These are phyloP conservation scores for Dreissena rostriformis DNA, from an alignment of 1,140 invertebrate genomes.

Conservation along the genomic window DNA sequence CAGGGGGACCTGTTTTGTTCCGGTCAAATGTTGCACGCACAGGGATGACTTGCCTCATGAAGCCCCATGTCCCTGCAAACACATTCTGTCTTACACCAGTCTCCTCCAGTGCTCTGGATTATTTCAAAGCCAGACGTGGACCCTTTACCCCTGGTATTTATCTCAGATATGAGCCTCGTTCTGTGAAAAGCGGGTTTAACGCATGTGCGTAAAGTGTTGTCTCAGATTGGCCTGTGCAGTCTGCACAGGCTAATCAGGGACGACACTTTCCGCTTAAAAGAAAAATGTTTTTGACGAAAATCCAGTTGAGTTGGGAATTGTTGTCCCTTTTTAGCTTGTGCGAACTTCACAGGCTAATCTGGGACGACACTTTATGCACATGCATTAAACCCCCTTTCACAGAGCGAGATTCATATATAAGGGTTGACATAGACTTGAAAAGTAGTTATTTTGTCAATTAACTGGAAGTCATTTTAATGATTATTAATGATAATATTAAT, in stretches of 20 bases:
- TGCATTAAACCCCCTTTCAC: too few relatives aligned
- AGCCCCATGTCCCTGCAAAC: slow-evolving; percentile 50
- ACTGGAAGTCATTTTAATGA: neutral
- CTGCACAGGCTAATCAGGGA: too few relatives aligned
- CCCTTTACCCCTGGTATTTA: slow-evolving; percentile 74
- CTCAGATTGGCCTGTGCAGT: too few relatives aligned
- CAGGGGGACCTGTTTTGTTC: slow-evolving; percentile 37
- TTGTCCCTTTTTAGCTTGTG: too few relatives aligned
- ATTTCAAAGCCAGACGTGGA: slow-evolving; percentile 72
- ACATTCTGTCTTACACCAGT: slow-evolving; percentile 53
- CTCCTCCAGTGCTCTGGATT: slow-evolving; percentile 55
- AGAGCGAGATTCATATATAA: too few relatives aligned
- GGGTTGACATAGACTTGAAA: neutral
- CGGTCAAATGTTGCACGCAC: slow-evolving; percentile 18
- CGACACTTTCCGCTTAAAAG: too few relatives aligned
- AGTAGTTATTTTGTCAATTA: neutral
- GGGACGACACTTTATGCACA: too few relatives aligned
- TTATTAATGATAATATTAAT: neutral
- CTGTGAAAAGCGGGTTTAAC: too few relatives aligned
- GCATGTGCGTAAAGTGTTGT: too few relatives aligned
- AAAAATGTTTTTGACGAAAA: too few relatives aligned
- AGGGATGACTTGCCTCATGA: neutral
- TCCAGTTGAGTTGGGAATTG: too few relatives aligned
- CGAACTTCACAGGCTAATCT: too few relatives aligned
- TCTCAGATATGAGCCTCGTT: neutral